These are phyloP conservation scores for Cyprinodon tularosa DNA, from an alignment of 2,113 vertebrate genomes.

Conservation along the genomic window DNA sequence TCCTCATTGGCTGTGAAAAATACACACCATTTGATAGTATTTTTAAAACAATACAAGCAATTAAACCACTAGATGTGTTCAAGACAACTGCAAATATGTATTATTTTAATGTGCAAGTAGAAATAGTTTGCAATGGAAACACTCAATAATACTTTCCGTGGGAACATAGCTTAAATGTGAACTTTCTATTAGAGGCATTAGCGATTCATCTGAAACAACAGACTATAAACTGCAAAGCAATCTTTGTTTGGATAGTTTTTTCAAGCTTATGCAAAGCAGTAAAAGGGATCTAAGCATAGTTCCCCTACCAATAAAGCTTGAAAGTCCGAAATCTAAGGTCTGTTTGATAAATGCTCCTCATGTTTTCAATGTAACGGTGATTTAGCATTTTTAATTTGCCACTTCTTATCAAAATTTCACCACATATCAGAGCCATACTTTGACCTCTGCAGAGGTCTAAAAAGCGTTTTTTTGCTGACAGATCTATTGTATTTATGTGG, in stretches of 20 bases:
- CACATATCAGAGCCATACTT: slow-evolving; percentile 15
- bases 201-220: neutral
- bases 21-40: no score
- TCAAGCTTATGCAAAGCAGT: neutral
- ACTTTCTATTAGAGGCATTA: neutral
- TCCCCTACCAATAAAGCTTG: slow-evolving; percentile 38
- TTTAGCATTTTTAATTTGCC: neutral
- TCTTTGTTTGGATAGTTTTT: neutral
- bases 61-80: no score
- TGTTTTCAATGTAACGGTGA: neutral
- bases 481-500: neutral
- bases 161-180: neutral
- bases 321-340: slow-evolving; percentile 52
- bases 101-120: no score
- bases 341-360: slow-evolving; percentile 13
- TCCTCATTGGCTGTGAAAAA: no score
- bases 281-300: slow-evolving; percentile 19
- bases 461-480: slow-evolving; percentile 10
- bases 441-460: slow-evolving; percentile 13
- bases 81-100: no score
- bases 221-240: neutral
- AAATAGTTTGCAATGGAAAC: no score
- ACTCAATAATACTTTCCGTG: neutral
- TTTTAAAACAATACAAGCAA: no score
- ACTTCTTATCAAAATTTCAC: neutral